Percentiles rank a stretch among this genome's conserved stretches.
phyloP scores from a whole-genome alignment of 2,113 vertebrate species.

The Varanus salvator region DNA sequence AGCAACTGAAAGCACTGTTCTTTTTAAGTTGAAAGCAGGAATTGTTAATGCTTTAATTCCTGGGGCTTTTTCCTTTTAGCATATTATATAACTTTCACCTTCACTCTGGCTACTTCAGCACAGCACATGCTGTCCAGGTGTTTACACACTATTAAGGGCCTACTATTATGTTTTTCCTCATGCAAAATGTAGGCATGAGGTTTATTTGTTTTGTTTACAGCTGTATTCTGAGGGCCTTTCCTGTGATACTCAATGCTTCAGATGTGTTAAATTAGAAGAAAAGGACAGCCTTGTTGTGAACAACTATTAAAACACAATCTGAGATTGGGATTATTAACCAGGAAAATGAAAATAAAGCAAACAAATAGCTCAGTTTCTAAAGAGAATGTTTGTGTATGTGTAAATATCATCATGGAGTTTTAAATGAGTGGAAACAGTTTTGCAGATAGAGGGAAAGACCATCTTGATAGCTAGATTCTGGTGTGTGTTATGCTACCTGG shows the following conservation, averaged over 20 bases:
- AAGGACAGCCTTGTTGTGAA: conserved; percentile 23
- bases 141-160: not conserved
- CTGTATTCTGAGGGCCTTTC: not conserved
- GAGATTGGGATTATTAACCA: conserved; percentile 37
- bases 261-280: conserved; percentile 1
- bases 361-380: conserved; percentile 19
- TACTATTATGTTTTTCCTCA: not conserved
- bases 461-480: not conserved
- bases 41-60: conserved; percentile 33
- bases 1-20: conserved; percentile 31
- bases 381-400: fast-evolving
- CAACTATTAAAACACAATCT: not conserved
- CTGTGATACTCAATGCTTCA: not conserved
- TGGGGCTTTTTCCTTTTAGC: not conserved
- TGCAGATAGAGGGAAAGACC: not conserved
- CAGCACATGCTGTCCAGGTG: conserved; percentile 16
- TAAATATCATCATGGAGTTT: not conserved
- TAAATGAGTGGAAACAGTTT: conserved; percentile 22
- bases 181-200: conserved; percentile 20
- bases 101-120: not conserved
- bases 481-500: not conserved
- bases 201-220: not conserved
- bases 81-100: not conserved
- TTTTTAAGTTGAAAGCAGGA: conserved; percentile 28
- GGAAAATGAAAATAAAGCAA: conserved; percentile 40